Evolutionary conservation across 2,888 invertebrate genomes (phyloP).

Genomic region (Neoaliturus tenellus): DNA sequence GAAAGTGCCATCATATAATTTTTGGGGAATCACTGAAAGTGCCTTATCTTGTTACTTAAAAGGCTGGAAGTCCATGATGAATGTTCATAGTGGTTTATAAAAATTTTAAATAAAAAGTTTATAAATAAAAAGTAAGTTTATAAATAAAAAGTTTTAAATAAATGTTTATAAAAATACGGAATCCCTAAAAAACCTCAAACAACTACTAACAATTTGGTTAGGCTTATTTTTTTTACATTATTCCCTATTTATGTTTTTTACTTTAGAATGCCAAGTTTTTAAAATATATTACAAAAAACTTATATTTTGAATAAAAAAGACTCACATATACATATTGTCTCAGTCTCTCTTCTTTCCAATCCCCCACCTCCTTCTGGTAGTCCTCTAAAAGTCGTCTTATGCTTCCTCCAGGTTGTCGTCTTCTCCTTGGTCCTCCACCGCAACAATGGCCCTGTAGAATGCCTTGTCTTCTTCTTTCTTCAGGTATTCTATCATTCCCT

Average conservation of each 20-base stretch:
- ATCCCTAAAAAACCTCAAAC: neutral
- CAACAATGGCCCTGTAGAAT: slow-evolving; percentile 47
- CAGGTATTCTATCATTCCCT: slow-evolving; percentile 52
- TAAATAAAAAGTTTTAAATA: slow-evolving; percentile 19
- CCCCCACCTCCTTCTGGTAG: neutral
- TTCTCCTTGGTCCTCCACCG: slow-evolving; percentile 28
- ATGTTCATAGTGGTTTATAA: slow-evolving; percentile 41
- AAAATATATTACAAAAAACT: slow-evolving; percentile 19
- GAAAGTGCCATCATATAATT: slow-evolving; percentile 41
- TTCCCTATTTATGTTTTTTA: no score
- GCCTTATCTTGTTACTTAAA: slow-evolving; percentile 45
- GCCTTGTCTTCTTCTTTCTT: slow-evolving; percentile 52
- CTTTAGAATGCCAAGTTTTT: no score
- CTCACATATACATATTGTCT: slow-evolving; percentile 42
- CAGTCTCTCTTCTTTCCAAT: slow-evolving; percentile 5
- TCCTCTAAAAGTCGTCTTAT: slow-evolving; percentile 25
- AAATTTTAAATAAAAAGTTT: neutral
- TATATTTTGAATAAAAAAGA: slow-evolving; percentile 22
- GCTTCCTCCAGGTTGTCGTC: slow-evolving; percentile 28
- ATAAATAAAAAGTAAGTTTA: neutral
- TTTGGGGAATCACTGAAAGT: slow-evolving; percentile 43
- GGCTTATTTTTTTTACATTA: no score
- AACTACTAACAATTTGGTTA: no score
- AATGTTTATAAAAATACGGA: neutral
- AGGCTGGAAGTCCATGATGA: no score